phyloP scores from a whole-genome alignment of 2,797 vertebrate genomes.

The Cephalopachus bancanus region DNA sequence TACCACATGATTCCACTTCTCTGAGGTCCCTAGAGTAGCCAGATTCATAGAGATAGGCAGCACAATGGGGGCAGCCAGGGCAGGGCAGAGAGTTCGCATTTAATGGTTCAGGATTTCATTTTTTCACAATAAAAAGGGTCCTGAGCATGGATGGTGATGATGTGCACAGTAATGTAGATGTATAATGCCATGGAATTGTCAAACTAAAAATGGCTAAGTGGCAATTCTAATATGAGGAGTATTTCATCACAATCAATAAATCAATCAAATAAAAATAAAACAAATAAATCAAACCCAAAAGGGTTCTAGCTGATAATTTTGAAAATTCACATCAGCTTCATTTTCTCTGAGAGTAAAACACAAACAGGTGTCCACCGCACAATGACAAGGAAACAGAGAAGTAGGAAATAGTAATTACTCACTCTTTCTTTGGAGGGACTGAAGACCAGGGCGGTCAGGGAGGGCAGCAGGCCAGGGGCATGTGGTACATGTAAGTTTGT shows the following conservation, averaged over 20 bases:
- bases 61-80: background rate
- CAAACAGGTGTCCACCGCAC: accelerated
- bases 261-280: background rate
- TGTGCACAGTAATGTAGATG: accelerated
- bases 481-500: background rate
- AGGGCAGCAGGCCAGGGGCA: background rate
- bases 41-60: background rate
- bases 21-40: background rate
- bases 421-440: background rate
- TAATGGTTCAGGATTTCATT: too few species aligned
- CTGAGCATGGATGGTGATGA: accelerated
- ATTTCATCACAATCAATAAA: background rate
- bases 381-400: background rate
- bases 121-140: background rate
- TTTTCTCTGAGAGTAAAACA: background rate
- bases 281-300: background rate
- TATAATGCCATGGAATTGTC: background rate
- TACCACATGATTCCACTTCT: too few species aligned
- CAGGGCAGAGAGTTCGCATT: too few species aligned
- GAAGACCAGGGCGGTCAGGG: background rate
- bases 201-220: background rate
- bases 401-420: background rate
- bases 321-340: background rate
- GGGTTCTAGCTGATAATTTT: background rate
- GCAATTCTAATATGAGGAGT: background rate